Conservation (phyloP, 2,888 invertebrate genomes). For the Volucella inanis region DNA sequence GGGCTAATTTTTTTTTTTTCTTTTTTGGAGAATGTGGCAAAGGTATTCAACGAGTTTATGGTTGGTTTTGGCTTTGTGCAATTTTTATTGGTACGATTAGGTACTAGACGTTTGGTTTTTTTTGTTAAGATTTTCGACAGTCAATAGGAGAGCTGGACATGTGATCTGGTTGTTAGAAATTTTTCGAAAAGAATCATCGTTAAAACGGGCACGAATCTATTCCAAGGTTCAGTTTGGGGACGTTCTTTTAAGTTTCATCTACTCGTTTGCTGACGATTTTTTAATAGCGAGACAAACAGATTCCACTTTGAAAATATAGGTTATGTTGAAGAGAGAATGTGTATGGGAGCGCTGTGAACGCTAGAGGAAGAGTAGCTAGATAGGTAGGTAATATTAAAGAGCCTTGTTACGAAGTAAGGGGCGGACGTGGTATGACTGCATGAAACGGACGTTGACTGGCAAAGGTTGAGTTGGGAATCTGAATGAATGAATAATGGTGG, state of each 20-base stretch:
- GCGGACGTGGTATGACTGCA: constrained; percentile 26
- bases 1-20: constrained; percentile 15
- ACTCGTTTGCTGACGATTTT: not conserved
- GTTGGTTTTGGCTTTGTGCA: constrained; percentile 17
- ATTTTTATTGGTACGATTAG: not conserved
- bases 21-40: constrained; percentile 13
- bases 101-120: not conserved
- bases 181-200: no score
- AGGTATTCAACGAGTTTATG: constrained; percentile 43
- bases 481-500: constrained; percentile 65
- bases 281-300: not conserved
- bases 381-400: not conserved
- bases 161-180: no score
- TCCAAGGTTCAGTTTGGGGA: constrained; percentile 22
- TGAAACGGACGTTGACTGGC: constrained; percentile 62
- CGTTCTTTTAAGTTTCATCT: constrained; percentile 1
- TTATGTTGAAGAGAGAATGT: constrained; percentile 9
- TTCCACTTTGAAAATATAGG: constrained; percentile 45
- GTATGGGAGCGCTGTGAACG: not conserved
- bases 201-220: constrained; percentile 1
- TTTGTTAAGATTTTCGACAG: not conserved
- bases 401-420: not conserved
- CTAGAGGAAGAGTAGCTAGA: not conserved
- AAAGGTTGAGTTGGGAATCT: constrained; percentile 56
- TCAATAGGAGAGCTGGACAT: no score